Evolutionary conservation across 2,113 vertebrate genomes (phyloP).

Genomic region (Scatophagus argus): DNA sequence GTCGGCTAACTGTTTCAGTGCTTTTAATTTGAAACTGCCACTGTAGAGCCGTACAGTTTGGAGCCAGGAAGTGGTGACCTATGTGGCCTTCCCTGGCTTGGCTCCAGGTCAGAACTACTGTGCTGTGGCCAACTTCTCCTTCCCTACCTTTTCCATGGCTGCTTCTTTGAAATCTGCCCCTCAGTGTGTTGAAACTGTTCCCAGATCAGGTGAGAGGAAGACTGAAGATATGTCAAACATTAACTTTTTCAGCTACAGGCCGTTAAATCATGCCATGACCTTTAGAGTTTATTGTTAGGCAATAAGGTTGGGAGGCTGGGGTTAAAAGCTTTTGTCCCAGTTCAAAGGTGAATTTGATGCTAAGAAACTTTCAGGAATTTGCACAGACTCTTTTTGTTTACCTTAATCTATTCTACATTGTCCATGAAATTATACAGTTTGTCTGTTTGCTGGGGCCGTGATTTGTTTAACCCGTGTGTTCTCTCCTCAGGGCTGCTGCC

Average conservation of each 20-base stretch:
- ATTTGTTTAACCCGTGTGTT: neutral
- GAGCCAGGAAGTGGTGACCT: constrained; percentile 36
- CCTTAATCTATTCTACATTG: neutral
- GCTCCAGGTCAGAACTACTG: constrained; percentile 76
- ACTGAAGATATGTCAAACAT: neutral
- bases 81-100: constrained; percentile 62
- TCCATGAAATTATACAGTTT: neutral
- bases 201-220: constrained; percentile 46
- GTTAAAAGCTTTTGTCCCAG: neutral
- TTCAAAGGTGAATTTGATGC: neutral
- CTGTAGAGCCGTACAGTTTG: constrained; percentile 59
- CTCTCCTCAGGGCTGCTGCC: constrained; percentile 54
- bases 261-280: neutral
- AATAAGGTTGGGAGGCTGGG: neutral
- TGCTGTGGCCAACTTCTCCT: constrained; percentile 77
- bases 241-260: neutral
- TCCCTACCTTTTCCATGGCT: constrained; percentile 66
- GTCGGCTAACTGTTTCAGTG: no score
- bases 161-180: constrained; percentile 67
- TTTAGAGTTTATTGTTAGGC: no score
- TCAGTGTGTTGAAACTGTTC: constrained; percentile 61
- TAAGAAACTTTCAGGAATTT: neutral
- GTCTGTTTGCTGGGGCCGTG: neutral
- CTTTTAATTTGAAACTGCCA: neutral
- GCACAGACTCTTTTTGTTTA: neutral